phyloP scores from a whole-genome alignment of 2,888 invertebrate species.

The Leucophenga maculata region DNA sequence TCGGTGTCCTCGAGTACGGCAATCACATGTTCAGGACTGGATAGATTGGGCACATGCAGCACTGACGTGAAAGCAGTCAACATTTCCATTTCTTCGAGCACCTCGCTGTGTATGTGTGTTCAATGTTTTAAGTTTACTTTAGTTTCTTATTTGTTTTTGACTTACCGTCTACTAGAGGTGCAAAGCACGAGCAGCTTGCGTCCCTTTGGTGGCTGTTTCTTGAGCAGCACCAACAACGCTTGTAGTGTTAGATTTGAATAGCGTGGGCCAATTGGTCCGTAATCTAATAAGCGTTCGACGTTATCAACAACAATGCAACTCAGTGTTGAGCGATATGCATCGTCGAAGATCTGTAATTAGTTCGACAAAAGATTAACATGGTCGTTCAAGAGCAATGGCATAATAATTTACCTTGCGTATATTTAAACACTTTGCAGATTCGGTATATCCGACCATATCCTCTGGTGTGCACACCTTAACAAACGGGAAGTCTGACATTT shows the following conservation, averaged over 20 bases:
- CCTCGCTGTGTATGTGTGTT: constrained; percentile 77
- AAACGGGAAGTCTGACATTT: constrained; percentile 97
- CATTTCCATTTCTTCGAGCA: constrained; percentile 96
- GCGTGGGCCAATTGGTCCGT: constrained; percentile 97
- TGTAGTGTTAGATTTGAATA: constrained; percentile 98
- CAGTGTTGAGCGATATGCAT: constrained; percentile 96
- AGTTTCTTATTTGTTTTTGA: constrained; percentile 5
- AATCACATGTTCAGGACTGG: constrained; percentile 86
- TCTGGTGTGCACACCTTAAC: constrained; percentile 96
- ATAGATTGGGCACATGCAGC: constrained; percentile 93
- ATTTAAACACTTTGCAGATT: constrained; percentile 93
- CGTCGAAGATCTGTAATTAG: constrained; percentile 88
- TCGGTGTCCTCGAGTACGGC: constrained; percentile 87
- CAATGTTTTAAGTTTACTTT: background rate
- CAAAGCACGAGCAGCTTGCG: constrained; percentile 93
- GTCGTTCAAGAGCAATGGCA: background rate
- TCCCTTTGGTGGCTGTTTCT: constrained; percentile 95
- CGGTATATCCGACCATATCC: constrained; percentile 97
- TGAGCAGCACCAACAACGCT: constrained; percentile 92
- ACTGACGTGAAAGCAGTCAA: constrained; percentile 92
- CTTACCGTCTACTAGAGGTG: constrained; percentile 91
- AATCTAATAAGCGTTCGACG: constrained; percentile 96
- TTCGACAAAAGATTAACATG: background rate
- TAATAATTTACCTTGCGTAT: constrained; percentile 86
- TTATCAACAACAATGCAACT: constrained; percentile 98